phyloP scores from a whole-genome alignment of 1,140 invertebrate species.

The Papilio glaucus region DNA sequence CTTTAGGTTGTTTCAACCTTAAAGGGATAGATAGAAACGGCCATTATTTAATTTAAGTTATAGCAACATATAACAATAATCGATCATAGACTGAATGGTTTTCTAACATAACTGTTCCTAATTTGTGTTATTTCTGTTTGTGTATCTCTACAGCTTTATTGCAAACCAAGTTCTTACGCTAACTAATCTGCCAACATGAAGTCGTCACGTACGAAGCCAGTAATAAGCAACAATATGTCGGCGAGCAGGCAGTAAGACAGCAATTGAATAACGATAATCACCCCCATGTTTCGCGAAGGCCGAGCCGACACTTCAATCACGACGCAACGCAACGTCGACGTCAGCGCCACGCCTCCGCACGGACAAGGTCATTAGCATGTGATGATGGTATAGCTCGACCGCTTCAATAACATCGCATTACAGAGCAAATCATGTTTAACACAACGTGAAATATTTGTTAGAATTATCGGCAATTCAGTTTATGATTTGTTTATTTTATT shows the following conservation, averaged over 20 bases:
- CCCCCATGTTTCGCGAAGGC: not conserved
- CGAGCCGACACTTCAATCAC: not conserved
- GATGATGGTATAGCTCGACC: constrained; percentile 7
- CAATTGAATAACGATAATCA: not conserved
- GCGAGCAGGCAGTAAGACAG: not conserved
- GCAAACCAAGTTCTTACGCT: not conserved
- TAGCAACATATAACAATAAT: too few species aligned
- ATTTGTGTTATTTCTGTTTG: not conserved
- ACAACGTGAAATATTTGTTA: too few species aligned
- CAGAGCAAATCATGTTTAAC: too few species aligned
- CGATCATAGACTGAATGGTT: too few species aligned
- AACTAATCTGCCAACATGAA: not conserved
- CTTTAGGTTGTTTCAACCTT: too few species aligned
- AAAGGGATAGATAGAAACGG: too few species aligned
- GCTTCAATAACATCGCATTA: not conserved
- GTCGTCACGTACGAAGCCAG: not conserved
- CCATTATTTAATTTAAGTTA: too few species aligned
- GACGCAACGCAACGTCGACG: not conserved
- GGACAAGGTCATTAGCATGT: constrained; percentile 19
- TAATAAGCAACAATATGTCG: not conserved
- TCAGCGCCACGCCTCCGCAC: constrained; percentile 7
- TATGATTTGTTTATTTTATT: too few species aligned
- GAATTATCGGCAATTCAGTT: too few species aligned
- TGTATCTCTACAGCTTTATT: not conserved
- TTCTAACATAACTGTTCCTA: not conserved